Conservation (phyloP, 2,113 vertebrate genomes). For the Nesoenas mayeri region DNA sequence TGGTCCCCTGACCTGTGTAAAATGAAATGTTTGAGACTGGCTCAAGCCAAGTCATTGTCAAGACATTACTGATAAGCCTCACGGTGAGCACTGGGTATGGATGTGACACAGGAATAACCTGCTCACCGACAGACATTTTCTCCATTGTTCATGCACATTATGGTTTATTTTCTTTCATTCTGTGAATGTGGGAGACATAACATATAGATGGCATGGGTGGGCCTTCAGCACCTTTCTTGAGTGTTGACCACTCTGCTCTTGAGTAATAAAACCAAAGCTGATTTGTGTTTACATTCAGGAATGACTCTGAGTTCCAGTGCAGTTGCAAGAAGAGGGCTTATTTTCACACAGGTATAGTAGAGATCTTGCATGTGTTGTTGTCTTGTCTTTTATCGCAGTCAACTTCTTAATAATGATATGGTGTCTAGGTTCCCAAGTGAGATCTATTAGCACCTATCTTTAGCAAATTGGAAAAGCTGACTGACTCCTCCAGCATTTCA, state of each 20-base stretch:
- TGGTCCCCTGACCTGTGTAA: not conserved
- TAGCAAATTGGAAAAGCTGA: not conserved
- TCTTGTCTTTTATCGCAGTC: not conserved
- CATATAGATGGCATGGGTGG: rapidly evolving
- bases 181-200: not conserved
- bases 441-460: not conserved
- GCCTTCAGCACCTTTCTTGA: not conserved
- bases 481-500: not conserved
- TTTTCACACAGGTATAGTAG: not conserved
- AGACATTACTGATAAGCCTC: not conserved
- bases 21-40: not conserved
- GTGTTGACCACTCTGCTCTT: not conserved
- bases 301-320: not conserved
- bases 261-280: not conserved
- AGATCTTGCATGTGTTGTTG: too few species aligned
- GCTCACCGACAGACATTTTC: not conserved
- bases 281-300: not conserved
- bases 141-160: not conserved
- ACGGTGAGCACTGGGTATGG: rapidly evolving
- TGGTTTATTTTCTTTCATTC: not conserved
- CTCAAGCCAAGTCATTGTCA: not conserved
- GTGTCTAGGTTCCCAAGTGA: not conserved
- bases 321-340: not conserved
- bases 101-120: not conserved
- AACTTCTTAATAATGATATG: not conserved